Evolutionary conservation across 1,140 invertebrate species (phyloP).

Genomic region (Monochamus saltuarius): DNA sequence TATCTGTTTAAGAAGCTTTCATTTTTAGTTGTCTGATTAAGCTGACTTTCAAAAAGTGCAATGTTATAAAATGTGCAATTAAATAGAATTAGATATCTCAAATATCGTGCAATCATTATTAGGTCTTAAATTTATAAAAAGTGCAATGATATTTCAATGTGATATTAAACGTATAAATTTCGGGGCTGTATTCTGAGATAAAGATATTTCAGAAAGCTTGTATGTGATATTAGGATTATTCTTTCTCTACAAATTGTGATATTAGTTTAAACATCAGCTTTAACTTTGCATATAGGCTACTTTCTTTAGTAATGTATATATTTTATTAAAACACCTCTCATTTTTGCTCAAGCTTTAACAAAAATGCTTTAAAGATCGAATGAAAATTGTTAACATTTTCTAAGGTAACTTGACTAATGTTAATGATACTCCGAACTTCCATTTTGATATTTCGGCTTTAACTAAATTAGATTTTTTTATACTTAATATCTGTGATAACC

Average conservation of each 20-base stretch:
- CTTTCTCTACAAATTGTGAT: neutral
- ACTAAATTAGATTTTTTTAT: neutral
- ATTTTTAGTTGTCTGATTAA: conserved; percentile 23
- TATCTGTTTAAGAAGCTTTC: conserved; percentile 17
- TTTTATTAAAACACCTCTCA: conserved; percentile 24
- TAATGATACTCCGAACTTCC: neutral
- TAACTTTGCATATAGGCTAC: neutral
- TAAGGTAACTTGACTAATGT: neutral
- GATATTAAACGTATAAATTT: conserved; percentile 11
- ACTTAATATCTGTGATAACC: conserved; percentile 18
- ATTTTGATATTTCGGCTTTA: conserved; percentile 3
- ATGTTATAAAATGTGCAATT: conserved; percentile 10
- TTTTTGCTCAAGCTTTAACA: conserved; percentile 52
- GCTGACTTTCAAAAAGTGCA: conserved; percentile 32
- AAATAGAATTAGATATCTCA: neutral
- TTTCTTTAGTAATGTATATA: conserved; percentile 4
- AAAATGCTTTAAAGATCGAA: conserved; percentile 11
- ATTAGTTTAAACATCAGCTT: conserved; percentile 1
- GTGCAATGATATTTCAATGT: conserved; percentile 4
- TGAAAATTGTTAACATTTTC: neutral
- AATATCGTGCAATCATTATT: neutral
- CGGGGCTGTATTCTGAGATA: neutral
- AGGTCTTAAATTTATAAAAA: neutral
- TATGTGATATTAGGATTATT: neutral
- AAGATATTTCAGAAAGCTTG: neutral